Percentiles rank a stretch among this genome's conserved stretches.
phyloP scores from a whole-genome alignment of 2,113 vertebrate genomes.

The Heloderma charlesbogerti region DNA sequence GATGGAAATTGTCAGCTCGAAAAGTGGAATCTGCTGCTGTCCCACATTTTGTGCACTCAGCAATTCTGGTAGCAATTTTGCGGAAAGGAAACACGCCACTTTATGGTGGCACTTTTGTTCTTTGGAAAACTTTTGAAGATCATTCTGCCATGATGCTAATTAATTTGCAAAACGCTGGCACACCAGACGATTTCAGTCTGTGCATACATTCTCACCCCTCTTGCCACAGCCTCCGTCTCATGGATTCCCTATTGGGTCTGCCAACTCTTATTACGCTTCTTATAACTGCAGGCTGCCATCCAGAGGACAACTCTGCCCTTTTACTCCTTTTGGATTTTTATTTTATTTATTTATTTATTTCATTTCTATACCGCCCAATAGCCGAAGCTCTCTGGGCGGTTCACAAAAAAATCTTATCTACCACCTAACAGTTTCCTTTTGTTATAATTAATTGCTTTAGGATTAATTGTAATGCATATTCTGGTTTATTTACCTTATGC shows the following conservation, averaged over 20 bases:
- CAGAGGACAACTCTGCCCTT: not conserved
- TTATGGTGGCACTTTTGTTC: constrained; percentile 32
- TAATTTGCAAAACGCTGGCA: constrained; percentile 40
- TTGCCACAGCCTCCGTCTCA: not conserved
- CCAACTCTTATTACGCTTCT: not conserved
- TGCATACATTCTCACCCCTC: not conserved
- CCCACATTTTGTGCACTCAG: constrained; percentile 76
- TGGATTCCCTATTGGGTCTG: not conserved
- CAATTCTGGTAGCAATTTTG: constrained; percentile 75
- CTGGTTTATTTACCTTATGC: too few species aligned
- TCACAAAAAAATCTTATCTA: too few species aligned
- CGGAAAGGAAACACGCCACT: constrained; percentile 38
- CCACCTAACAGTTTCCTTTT: not conserved
- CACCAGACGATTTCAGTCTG: constrained; percentile 8
- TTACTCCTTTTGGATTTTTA: not conserved
- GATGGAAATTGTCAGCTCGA: constrained; percentile 74
- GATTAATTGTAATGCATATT: too few species aligned
- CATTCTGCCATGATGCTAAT: constrained; percentile 36
- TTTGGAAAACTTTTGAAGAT: constrained; percentile 43
- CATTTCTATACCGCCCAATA: too few species aligned
- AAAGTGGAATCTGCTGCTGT: constrained; percentile 62
- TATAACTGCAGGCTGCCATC: not conserved
- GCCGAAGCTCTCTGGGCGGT: too few species aligned
- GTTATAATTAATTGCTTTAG: not conserved
- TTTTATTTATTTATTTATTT: too few species aligned